phyloP scores from a whole-genome alignment of 2,113 vertebrate genomes.

The Crotalus horridus region DNA sequence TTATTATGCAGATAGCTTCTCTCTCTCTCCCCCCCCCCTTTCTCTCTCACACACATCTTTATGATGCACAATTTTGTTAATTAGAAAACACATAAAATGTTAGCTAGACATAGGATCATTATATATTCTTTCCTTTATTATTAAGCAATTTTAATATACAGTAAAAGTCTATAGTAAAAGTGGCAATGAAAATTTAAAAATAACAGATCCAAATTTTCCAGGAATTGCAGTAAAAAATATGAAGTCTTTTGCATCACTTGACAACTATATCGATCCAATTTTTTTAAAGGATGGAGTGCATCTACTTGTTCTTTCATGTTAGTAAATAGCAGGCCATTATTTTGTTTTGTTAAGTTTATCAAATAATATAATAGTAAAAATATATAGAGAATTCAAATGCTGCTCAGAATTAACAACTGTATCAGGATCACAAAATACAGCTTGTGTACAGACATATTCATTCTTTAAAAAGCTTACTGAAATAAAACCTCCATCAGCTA shows the following conservation, averaged over 20 bases:
- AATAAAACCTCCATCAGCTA: not conserved
- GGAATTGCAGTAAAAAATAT: not conserved
- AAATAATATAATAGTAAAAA: slow-evolving; percentile 38
- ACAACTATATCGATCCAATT: not conserved
- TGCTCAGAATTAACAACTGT: not conserved
- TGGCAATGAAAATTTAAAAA: slow-evolving; percentile 10
- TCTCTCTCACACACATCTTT: not conserved
- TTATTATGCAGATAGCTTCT: slow-evolving; percentile 45
- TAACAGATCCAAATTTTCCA: not conserved
- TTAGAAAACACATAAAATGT: slow-evolving; percentile 37
- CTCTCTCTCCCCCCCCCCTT: not conserved
- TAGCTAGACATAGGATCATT: slow-evolving; percentile 36
- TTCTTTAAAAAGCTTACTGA: not conserved
- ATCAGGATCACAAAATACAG: not conserved
- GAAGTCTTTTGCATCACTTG: slow-evolving; percentile 12
- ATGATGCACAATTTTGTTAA: not conserved
- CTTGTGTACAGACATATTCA: not conserved
- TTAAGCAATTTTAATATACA: slow-evolving; percentile 10
- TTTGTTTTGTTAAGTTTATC: slow-evolving; percentile 44
- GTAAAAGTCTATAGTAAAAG: slow-evolving; percentile 18
- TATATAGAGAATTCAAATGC: slow-evolving; percentile 45
- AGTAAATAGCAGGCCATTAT: slow-evolving; percentile 33
- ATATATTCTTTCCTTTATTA: slow-evolving; percentile 38
- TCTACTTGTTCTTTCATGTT: not conserved
- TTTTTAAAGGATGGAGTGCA: not conserved